phyloP scores from a whole-genome alignment of 2,113 vertebrate species.

The Nibea albiflora region DNA sequence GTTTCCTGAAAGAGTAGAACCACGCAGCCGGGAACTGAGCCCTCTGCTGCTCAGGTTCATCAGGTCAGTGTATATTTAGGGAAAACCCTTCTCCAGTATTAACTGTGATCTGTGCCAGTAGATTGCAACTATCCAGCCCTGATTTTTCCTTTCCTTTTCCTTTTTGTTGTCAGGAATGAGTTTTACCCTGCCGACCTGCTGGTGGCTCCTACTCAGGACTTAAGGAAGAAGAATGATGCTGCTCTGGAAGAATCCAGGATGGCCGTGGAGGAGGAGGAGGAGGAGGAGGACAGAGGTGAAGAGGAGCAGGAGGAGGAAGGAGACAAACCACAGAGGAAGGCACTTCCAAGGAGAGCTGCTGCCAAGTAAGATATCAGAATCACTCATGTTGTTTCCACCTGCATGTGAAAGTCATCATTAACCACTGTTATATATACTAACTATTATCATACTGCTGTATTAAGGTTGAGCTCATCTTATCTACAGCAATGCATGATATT shows the following conservation, averaged over 20 bases:
- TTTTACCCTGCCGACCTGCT: conserved; percentile 92
- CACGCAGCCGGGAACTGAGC: conserved; percentile 92
- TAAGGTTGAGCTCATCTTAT: no score
- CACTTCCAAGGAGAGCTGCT: conserved; percentile 89
- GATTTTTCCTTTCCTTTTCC: background rate
- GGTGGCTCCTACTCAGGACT: conserved; percentile 92
- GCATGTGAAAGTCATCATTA: background rate
- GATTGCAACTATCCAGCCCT: background rate
- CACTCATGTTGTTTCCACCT: background rate
- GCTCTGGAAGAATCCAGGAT: conserved; percentile 58
- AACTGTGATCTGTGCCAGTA: background rate
- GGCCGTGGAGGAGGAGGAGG: conserved; percentile 74
- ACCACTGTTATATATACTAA: background rate
- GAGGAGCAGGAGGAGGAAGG: conserved; percentile 73
- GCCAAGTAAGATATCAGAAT: conserved; percentile 86
- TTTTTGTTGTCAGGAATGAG: conserved; percentile 88
- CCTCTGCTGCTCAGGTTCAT: conserved; percentile 95
- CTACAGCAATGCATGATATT: no score
- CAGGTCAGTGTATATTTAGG: conserved; percentile 78
- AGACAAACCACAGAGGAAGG: conserved; percentile 77
- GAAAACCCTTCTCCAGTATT: no score
- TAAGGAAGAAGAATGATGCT: conserved; percentile 78
- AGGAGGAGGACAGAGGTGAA: conserved; percentile 54
- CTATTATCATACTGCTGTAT: no score
- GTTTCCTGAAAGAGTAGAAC: conserved; percentile 93